Base-by-base conservation (phyloP, 2,888 invertebrate species). In the Cordilura impudica region DNA sequence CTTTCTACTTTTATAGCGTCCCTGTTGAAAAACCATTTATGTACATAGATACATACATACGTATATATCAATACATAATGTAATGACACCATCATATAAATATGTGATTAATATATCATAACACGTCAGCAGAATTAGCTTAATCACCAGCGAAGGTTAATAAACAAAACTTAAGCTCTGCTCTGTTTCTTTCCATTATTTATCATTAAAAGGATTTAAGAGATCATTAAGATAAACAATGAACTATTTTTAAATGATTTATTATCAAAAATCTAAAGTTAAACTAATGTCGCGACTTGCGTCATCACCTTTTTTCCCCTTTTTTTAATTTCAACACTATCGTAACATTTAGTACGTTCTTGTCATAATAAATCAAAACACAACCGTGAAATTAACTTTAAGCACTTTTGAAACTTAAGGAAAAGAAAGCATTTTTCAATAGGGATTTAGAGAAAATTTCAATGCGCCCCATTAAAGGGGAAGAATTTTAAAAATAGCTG, bases 341-440 rank as follows among this genome's bases (percentile, higher is more conserved):
- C 31, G 10, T n/a, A 39, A n/a, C n/a, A 12, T n/a, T n/a, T 39
- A n/a, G n/a, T n/a, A 39, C n/a, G 35, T 39, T n/a, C 4, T 39
- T 54, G 31, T 54, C 71, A 47, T 26, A 63, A 63, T 63, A 71
- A 71, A 71, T 71, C 70, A 70, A 61, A 39, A 7, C 19, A 43
- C 43, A 61, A 49, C 51, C 26, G 45, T 63, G 21, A 53, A 35
- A 29, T 14, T 43, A n/a, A 26, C 10, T 70, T 39, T 43, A 39
- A 18, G 14, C 49, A 23, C 18, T 49, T 21, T 29, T 4, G 8
- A 8, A 26, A 39, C 31, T 51, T 19, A 29, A 35, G 2, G 2
- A n/a, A 2, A 19, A n/a, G n/a, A n/a, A 39, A 39, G n/a, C 35
- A 39, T 39, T 39, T n/a, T 39, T n/a, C 35, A 35, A 14, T 31